A percentile compares a stretch with the other conserved stretches of the same genome.
phyloP scores from a whole-genome alignment of 1,140 invertebrate genomes.

The Drepana arcuata region DNA sequence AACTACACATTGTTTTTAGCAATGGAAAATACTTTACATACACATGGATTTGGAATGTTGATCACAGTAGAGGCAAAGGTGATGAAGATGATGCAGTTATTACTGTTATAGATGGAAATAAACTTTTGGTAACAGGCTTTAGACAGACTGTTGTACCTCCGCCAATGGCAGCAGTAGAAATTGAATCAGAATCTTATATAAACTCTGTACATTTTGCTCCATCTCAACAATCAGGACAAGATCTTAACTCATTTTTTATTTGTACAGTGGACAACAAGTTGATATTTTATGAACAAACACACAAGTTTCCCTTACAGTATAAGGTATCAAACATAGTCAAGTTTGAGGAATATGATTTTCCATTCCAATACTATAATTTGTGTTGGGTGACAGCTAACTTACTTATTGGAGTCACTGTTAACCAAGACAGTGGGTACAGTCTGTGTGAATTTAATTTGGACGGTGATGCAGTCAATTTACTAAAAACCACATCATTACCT shows the following conservation, averaged over 20 bases:
- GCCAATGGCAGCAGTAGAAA: slow-evolving; percentile 81
- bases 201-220: slow-evolving; percentile 77
- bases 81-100: slow-evolving; percentile 74
- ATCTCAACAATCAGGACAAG: slow-evolving; percentile 12
- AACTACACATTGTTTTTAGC: slow-evolving; percentile 74
- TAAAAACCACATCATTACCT: slow-evolving; percentile 23
- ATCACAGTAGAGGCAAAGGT: slow-evolving; percentile 70
- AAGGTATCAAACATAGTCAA: slow-evolving; percentile 22
- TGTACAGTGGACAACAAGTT: slow-evolving; percentile 35
- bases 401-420: slow-evolving; percentile 27
- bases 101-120: slow-evolving; percentile 85
- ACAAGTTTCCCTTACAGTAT: slow-evolving; percentile 46
- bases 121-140: slow-evolving; percentile 82
- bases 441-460: slow-evolving; percentile 39
- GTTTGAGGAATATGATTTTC: slow-evolving; percentile 31
- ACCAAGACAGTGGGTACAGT: slow-evolving; percentile 24
- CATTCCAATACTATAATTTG: slow-evolving; percentile 54
- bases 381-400: slow-evolving; percentile 36
- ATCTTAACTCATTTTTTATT: slow-evolving; percentile 64
- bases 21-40: slow-evolving; percentile 73
- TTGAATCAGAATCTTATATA: slow-evolving; percentile 72
- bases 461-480: slow-evolving; percentile 20
- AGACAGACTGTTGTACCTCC: slow-evolving; percentile 83
- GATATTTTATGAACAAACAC: slow-evolving; percentile 37
- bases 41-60: slow-evolving; percentile 76